A percentile compares a stretch with the other conserved stretches of the same genome.
Evolutionary conservation across 2,113 vertebrate species (phyloP).

Genomic region (Loxodonta africana): DNA sequence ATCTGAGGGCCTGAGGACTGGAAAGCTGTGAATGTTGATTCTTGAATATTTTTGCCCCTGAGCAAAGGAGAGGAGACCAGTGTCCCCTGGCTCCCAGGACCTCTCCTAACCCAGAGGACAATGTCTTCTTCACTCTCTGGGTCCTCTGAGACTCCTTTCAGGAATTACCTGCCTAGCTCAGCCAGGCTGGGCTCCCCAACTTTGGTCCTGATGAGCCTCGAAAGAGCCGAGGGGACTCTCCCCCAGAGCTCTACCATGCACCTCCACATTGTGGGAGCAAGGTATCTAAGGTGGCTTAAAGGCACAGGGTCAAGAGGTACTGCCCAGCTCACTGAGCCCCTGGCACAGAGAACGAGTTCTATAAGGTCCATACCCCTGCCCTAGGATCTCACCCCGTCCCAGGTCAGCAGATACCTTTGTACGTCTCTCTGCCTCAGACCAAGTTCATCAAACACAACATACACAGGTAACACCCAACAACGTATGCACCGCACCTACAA

Average conservation of each 20-base stretch:
- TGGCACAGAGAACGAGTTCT: neutral
- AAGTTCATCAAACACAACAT: neutral
- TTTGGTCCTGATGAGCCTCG: neutral
- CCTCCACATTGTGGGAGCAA: neutral
- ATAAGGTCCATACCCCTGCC: neutral
- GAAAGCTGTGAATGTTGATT: neutral
- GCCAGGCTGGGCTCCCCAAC: neutral
- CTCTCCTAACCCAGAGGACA: neutral
- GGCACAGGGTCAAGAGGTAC: neutral
- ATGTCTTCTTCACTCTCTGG: neutral
- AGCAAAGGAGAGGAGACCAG: neutral
- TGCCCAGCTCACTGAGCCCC: neutral
- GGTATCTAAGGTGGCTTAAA: neutral
- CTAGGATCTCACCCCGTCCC: neutral
- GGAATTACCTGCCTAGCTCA: neutral
- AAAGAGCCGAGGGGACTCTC: neutral
- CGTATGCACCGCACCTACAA: neutral
- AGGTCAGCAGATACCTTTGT: neutral
- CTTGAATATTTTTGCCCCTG: neutral
- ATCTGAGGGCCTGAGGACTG: neutral
- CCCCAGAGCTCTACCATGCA: neutral
- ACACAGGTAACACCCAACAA: neutral
- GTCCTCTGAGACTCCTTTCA: neutral
- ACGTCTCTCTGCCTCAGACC: neutral
- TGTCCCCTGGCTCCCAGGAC: neutral